phyloP scores from a whole-genome alignment of 2,113 vertebrate genomes.

The Neopipo cinnamomea region DNA sequence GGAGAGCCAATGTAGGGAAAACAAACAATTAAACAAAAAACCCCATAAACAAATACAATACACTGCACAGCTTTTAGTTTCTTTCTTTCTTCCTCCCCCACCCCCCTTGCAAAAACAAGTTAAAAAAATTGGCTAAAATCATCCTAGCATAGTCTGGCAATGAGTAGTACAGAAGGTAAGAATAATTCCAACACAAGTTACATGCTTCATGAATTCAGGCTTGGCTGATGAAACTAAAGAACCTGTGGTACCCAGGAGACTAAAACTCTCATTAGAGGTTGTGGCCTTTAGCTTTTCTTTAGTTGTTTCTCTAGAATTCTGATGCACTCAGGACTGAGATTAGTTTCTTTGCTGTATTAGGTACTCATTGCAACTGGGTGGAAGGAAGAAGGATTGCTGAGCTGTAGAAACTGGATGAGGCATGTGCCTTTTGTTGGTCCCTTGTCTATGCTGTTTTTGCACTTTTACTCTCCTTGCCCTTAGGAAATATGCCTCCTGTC shows the following conservation, averaged over 20 bases:
- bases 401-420: neutral
- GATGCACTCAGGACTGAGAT: neutral
- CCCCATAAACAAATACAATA: neutral
- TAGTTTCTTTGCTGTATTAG: neutral
- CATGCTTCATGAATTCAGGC: neutral
- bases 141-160: neutral
- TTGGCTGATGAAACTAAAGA: neutral
- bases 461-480: neutral
- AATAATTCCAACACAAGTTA: neutral
- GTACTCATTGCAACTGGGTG: neutral
- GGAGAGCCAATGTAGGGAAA: neutral
- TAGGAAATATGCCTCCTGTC: neutral
- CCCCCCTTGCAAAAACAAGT: fast-evolving
- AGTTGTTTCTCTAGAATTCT: neutral
- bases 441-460: neutral
- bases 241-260: neutral
- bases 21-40: neutral
- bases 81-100: neutral
- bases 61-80: neutral
- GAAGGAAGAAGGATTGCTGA: neutral
- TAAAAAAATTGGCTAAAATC: neutral
- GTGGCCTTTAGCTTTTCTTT: neutral
- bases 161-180: neutral
- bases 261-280: neutral
- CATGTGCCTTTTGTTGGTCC: neutral